Base-by-base conservation (phyloP, 1,140 invertebrate species). In the Drosophila orosa region DNA sequence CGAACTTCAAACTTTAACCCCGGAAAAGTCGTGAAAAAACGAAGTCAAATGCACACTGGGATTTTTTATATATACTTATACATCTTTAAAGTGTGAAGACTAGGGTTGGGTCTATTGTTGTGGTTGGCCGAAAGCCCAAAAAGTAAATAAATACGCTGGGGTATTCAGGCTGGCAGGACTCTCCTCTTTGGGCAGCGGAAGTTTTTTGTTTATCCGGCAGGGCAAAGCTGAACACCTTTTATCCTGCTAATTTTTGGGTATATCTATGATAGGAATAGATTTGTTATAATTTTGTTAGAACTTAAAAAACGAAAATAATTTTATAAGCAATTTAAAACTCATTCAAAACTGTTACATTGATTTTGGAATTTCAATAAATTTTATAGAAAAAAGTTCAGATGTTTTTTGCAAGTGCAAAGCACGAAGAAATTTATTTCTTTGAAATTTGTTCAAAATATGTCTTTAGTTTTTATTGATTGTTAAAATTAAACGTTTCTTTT, bases 1-100 rank as follows among this genome's bases (percentile, higher is more conserved):
- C 69, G 58, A 86, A 77, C 84, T 86, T 81, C 59, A 69, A 87
- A 83, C 83, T 80, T 79, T 76, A 89, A 87, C 83, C 75, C 60
- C n/a, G 37, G 33, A 27, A 25, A 47, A 22, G 42, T 17, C 24
- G 24, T 47, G 29, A 25, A 45, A 25, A 31, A 54, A 60, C 25
- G 9, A 52, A 60, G 27, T 59, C n/a, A 24, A 40, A 45, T 74
- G 69, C 40, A 50, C 52, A 27, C 50, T 54, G 52, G 24, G 12
- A 29, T 44, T 68, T 66, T 52, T 52, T 35, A n/a, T 54, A 35
- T 15, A 54, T 24, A 10, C 13, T 31, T 50, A 50, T 52, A 48
- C 33, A 54, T 71, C 68, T 29, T 71, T 58, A 72, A 71, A 39
- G 33, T 39, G 66, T 29, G 33, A 31, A 47, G 17, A 65, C 65